Evolutionary conservation across 2,888 invertebrate species (phyloP), one percentile per base, ranked within the genome.

Genomic region (Epsilonema sp.): DNA sequence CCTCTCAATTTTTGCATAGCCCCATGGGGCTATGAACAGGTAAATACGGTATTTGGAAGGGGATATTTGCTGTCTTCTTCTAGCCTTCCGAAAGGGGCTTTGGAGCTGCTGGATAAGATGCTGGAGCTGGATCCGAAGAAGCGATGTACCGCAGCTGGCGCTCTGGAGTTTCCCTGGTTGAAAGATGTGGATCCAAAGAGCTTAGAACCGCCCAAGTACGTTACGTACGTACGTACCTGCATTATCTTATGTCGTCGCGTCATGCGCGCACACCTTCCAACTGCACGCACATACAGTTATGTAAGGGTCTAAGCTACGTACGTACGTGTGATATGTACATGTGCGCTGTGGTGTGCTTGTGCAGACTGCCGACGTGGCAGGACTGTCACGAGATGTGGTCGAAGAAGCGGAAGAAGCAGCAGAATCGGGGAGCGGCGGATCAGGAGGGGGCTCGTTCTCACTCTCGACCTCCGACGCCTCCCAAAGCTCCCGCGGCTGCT

Each of bases 341-440:
- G 1, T 44, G 5, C 31, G 23, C 1, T 2, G 1, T 1, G 21
- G 8, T 44, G n/a, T n/a, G n/a, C n/a, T n/a, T n/a, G n/a, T 49
- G 37, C 52, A 71, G 69, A 66, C 70, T 94, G 54, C 92, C 92
- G 1, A 83, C 80, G 26, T 85, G 85, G 79, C 92, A 97, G 69
- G 94, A 97, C 70, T 97, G 97, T 66, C 94, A 97, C 71, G 97
- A 97, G 69, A 74, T 97, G 63, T 97, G 94, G 92, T 86, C 87
- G 60, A 97, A 97, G 70, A 84, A 83, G 65, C 77, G 87, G n/a
- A 78, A 86, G 56, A 66, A 63, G 52, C 54, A 53, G n/a, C 40
- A 42, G 25, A 41, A 42, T 13, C 40, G 16, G 44, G 44, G 25
- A 22, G 53, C 22, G 50, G 51, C 5, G 45, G n/a, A 21, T 21